phyloP scores from a whole-genome alignment of 2,113 vertebrate species.

The Pachypanchax playfairii region DNA sequence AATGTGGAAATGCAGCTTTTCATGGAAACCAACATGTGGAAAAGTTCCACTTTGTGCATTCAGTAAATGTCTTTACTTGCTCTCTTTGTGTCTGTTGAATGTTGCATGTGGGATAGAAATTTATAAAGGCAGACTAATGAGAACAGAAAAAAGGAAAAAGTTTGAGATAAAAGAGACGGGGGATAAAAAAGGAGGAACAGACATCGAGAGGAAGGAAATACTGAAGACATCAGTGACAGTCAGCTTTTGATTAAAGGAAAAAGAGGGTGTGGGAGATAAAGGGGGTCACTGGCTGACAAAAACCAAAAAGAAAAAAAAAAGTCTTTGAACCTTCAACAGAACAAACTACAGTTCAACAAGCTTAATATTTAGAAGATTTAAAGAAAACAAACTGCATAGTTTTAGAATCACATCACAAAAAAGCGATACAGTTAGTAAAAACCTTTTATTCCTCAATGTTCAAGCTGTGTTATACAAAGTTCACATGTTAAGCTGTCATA shows the following conservation, averaged over 20 bases:
- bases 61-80: no score
- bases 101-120: constrained; percentile 9
- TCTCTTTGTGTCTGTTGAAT: constrained; percentile 16
- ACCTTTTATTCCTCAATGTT: no score
- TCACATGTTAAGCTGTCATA: no score
- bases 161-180: constrained; percentile 45
- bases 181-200: constrained; percentile 27
- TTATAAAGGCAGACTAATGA: constrained; percentile 32
- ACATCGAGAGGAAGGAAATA: constrained; percentile 47
- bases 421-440: no score
- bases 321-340: background rate
- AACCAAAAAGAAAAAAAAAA: constrained; percentile 10
- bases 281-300: constrained; percentile 43
- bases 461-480: no score
- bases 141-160: constrained; percentile 26
- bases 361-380: background rate
- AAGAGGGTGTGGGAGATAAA: constrained; percentile 22
- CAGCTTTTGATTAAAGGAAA: constrained; percentile 48
- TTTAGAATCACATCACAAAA: background rate
- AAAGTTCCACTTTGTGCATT: constrained; percentile 31
- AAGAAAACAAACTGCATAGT: background rate
- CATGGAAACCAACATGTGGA: constrained; percentile 21
- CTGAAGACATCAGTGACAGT: constrained; percentile 38
- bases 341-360: constrained; percentile 2
- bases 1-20: constrained; percentile 3